A percentile compares a stretch with the other conserved stretches of the same genome.
Evolutionary conservation across 2,797 vertebrate species (phyloP).

Genomic region (Diplodus puntazzo): DNA sequence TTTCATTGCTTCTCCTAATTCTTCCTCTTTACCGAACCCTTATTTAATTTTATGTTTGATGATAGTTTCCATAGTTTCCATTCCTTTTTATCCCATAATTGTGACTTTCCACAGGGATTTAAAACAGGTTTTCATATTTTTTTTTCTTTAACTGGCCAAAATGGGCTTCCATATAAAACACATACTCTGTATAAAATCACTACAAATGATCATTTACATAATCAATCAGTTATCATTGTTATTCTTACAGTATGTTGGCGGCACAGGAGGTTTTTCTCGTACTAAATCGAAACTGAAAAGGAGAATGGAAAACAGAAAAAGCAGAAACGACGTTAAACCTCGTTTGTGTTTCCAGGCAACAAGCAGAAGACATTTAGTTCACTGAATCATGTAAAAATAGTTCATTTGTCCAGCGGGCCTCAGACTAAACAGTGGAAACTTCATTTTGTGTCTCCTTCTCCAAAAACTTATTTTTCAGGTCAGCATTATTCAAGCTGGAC

Average conservation of each 20-base stretch:
- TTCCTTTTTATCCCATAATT: too few species aligned
- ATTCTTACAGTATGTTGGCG: not conserved
- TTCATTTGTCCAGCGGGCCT: not conserved
- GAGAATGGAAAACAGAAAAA: not conserved
- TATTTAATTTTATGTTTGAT: too few species aligned
- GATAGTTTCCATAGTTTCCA: too few species aligned
- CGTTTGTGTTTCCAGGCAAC: not conserved
- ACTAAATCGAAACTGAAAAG: not conserved
- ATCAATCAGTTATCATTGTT: not conserved
- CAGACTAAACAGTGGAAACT: not conserved
- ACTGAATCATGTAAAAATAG: not conserved
- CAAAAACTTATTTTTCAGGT: slow-evolving; percentile 69
- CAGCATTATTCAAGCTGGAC: slow-evolving; percentile 81
- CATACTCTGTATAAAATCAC: not conserved
- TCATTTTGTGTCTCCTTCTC: not conserved
- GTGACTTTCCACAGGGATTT: too few species aligned
- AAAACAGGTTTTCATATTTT: not conserved
- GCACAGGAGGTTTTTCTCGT: not conserved
- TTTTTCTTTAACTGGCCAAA: not conserved
- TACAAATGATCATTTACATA: not conserved
- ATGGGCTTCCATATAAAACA: too few species aligned
- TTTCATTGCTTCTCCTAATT: not conserved
- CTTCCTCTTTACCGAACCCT: not conserved
- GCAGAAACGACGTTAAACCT: not conserved
- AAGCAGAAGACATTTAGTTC: not conserved